Percentiles rank a stretch among this genome's conserved stretches.
phyloP scores from a whole-genome alignment of 2,113 vertebrate species.

The Stictonetta naevosa region DNA sequence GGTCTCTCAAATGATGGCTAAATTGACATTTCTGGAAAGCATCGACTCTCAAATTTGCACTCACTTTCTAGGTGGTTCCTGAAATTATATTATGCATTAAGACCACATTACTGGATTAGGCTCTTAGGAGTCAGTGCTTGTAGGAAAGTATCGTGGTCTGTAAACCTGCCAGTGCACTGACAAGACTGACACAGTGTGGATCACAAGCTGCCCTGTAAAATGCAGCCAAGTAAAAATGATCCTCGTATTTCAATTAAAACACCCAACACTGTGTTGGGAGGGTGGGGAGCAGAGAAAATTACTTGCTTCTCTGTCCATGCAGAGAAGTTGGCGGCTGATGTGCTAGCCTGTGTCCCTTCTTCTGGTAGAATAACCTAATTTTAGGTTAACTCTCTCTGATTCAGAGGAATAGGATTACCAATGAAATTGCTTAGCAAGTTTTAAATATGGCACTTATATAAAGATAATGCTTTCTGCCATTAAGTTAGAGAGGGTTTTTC shows the following conservation, averaged over 20 bases:
- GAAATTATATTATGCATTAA: conserved; percentile 33
- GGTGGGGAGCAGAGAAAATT: neutral
- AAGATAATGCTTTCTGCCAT: neutral
- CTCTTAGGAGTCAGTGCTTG: neutral
- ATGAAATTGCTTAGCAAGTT: conserved; percentile 25
- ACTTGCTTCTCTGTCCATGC: neutral
- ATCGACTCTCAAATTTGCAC: neutral
- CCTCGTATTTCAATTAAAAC: conserved; percentile 20
- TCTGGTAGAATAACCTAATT: neutral
- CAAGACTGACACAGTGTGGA: neutral
- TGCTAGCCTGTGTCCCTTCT: neutral
- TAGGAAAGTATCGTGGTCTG: neutral
- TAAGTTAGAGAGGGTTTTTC: neutral
- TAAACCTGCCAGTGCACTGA: neutral
- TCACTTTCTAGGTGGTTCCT: neutral
- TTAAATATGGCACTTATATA: neutral
- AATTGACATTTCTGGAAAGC: conserved; percentile 31
- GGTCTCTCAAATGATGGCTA: neutral
- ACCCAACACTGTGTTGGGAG: neutral
- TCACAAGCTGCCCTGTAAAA: conserved; percentile 36
- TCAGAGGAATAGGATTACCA: neutral
- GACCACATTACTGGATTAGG: conserved; percentile 1
- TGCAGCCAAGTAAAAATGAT: conserved; percentile 20
- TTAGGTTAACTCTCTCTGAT: neutral
- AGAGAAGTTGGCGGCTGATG: neutral